A percentile compares a stretch with the other conserved stretches of the same genome.
Conservation (phyloP, 1,140 invertebrate species). For the Papilio glaucus region DNA sequence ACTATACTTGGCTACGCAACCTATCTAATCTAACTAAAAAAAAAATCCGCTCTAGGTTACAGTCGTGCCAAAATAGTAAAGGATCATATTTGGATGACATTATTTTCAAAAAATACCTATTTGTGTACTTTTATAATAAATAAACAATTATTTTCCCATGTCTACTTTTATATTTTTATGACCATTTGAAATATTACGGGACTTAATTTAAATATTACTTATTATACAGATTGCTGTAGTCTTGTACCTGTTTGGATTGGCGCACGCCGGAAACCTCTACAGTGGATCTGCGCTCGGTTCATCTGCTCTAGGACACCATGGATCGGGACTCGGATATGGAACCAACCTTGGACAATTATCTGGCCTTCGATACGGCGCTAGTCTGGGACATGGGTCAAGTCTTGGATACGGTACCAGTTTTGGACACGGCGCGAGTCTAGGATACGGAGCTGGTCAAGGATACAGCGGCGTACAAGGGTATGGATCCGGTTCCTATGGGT, state of each 20-base stretch:
- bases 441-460: background rate
- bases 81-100: too few relatives aligned
- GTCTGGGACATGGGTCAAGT: background rate
- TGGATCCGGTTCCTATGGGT: background rate
- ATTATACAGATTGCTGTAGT: conserved; percentile 48
- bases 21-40: too few relatives aligned
- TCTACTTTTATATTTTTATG: too few relatives aligned
- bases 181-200: too few relatives aligned
- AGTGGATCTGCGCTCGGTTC: conserved; percentile 38
- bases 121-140: too few relatives aligned
- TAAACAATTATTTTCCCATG: too few relatives aligned
- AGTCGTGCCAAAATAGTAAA: too few relatives aligned
- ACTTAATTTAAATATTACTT: too few relatives aligned
- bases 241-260: conserved; percentile 47
- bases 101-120: too few relatives aligned
- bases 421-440: background rate
- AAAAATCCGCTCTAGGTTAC: too few relatives aligned
- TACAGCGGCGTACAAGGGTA: background rate
- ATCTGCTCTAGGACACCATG: background rate
- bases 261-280: conserved; percentile 47
- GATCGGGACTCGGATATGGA: background rate
- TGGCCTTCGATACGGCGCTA: background rate
- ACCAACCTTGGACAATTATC: conserved; percentile 10
- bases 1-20: too few relatives aligned
- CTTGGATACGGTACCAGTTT: background rate